Evolutionary conservation across 1,140 invertebrate genomes (phyloP).

Genomic region (Drosophila nebulosa): DNA sequence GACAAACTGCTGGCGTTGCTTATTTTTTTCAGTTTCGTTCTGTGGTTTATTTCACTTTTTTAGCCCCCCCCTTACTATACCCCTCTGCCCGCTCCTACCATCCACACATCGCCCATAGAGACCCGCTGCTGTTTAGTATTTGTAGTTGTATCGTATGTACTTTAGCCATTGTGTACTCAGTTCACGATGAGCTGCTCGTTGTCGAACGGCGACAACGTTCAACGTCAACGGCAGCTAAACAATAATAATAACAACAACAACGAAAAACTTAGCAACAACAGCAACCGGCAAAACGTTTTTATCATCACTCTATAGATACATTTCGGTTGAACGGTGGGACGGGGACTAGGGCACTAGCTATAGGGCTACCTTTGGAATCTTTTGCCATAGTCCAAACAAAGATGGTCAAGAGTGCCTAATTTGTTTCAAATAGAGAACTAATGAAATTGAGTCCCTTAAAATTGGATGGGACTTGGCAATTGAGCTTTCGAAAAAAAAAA

Average conservation of each 20-base stretch:
- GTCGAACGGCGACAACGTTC: conserved; percentile 42
- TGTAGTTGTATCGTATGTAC: conserved; percentile 53
- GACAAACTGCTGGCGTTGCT: conserved; percentile 71
- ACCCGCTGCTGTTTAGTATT: not conserved
- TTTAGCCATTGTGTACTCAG: conserved; percentile 77
- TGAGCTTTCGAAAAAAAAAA: no score
- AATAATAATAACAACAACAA: conserved; percentile 2
- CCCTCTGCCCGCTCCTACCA: not conserved
- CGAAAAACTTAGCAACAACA: conserved; percentile 16
- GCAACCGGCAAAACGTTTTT: conserved; percentile 30
- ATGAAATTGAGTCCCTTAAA: no score
- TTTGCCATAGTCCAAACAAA: no score
- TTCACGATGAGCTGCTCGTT: conserved; percentile 57
- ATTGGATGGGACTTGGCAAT: no score
- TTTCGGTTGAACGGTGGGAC: conserved; percentile 7
- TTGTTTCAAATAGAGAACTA: no score
- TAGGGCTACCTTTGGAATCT: not conserved
- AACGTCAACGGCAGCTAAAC: conserved; percentile 31
- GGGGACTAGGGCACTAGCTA: not conserved
- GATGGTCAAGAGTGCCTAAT: no score
- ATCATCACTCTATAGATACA: conserved; percentile 27
- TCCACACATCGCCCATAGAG: not conserved
- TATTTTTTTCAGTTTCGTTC: conserved; percentile 57
- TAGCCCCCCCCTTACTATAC: conserved; percentile 1
- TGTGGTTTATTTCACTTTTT: conserved; percentile 67